These are phyloP conservation scores for Epirrhoe tristata DNA, from an alignment of 2,888 invertebrate genomes.

Conservation along the genomic window DNA sequence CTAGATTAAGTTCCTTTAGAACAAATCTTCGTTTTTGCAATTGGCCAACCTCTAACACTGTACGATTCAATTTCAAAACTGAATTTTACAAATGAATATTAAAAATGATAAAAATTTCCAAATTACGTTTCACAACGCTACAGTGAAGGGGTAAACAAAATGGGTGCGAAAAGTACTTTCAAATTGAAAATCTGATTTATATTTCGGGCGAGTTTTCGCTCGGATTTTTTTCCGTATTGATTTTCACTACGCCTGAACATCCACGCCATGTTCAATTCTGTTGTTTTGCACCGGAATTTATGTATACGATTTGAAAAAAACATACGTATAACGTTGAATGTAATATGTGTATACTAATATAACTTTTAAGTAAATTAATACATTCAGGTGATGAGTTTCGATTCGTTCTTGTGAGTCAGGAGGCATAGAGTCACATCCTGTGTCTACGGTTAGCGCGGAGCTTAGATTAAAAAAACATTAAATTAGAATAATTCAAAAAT, in stretches of 20 bases:
- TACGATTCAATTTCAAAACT: slow-evolving; percentile 67
- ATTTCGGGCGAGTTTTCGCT: slow-evolving; percentile 38
- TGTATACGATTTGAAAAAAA: slow-evolving; percentile 82
- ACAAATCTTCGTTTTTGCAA: slow-evolving; percentile 86
- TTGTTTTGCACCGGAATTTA: slow-evolving; percentile 81
- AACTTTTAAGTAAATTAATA: slow-evolving; percentile 72
- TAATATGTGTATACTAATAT: slow-evolving; percentile 85
- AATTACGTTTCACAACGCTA: slow-evolving; percentile 65
- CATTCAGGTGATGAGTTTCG: slow-evolving; percentile 54
- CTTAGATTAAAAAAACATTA: slow-evolving; percentile 67
- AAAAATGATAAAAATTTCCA: slow-evolving; percentile 50
- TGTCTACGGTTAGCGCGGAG: slow-evolving; percentile 55
- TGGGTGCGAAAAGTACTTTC: slow-evolving; percentile 69
- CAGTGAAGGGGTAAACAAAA: slow-evolving; percentile 81
- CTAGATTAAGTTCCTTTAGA: slow-evolving; percentile 79
- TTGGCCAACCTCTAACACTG: slow-evolving; percentile 85
- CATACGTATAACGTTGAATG: slow-evolving; percentile 84
- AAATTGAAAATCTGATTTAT: slow-evolving; percentile 46
- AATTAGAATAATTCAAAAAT: slow-evolving; percentile 74
- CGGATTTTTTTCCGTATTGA: slow-evolving; percentile 52
- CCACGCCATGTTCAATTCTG: slow-evolving; percentile 71
- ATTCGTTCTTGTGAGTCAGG: slow-evolving; percentile 49
- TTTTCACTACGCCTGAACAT: slow-evolving; percentile 59
- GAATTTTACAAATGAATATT: slow-evolving; percentile 48
- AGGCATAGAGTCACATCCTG: slow-evolving; percentile 32